Percentiles rank a stretch among this genome's conserved stretches.
These are phyloP conservation scores for Chromobotia macracanthus DNA, from an alignment of 2,797 vertebrate species.

Conservation along the genomic window DNA sequence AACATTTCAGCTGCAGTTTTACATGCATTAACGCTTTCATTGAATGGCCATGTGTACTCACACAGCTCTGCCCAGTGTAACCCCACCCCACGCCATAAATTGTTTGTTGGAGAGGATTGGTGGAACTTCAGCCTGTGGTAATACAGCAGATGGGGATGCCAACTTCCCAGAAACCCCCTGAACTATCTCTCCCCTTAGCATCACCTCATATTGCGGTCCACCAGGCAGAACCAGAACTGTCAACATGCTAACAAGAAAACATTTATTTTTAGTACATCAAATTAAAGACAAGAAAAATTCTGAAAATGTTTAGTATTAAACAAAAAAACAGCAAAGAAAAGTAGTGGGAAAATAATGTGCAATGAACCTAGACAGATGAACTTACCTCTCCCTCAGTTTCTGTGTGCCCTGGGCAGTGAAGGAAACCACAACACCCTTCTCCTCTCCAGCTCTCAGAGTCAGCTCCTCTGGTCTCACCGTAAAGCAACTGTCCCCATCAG, in stretches of 20 bases:
- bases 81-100: constrained; percentile 92
- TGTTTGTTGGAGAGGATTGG: constrained; percentile 96
- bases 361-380: background rate
- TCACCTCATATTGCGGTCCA: constrained; percentile 91
- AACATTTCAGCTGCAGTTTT: background rate
- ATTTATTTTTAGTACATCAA: no score
- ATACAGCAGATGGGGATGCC: constrained; percentile 51
- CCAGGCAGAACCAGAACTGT: constrained; percentile 90
- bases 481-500: constrained; percentile 79
- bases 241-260: constrained; percentile 82
- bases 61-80: constrained; percentile 87
- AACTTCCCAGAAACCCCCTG: constrained; percentile 63
- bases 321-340: no score
- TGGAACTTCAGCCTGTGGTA: constrained; percentile 74
- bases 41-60: constrained; percentile 74
- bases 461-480: constrained; percentile 84
- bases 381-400: constrained; percentile 81
- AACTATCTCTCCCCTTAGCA: constrained; percentile 80
- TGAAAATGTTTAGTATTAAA: no score
- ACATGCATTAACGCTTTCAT: background rate
- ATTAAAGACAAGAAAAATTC: no score
- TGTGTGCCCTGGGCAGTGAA: constrained; percentile 78
- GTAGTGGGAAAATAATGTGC: background rate
- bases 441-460: constrained; percentile 83
- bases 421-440: constrained; percentile 77